Conservation (phyloP, 2,113 vertebrate genomes). For the Steatornis caripensis region DNA sequence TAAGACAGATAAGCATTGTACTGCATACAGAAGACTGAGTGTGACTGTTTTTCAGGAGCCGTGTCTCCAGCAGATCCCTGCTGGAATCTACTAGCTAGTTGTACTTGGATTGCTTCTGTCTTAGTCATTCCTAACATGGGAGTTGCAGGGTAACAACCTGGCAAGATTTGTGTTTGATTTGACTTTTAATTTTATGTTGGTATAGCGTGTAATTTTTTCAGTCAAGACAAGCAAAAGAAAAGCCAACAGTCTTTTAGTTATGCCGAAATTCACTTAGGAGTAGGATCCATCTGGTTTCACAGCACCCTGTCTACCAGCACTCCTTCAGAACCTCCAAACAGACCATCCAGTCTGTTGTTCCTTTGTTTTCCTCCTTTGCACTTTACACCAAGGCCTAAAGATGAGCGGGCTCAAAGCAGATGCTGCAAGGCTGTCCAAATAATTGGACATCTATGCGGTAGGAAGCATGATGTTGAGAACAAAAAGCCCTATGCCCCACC, state of each 20-base stretch:
- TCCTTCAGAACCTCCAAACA: background rate
- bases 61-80: background rate
- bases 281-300: background rate
- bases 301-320: background rate
- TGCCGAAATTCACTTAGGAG: background rate
- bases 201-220: background rate
- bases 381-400: background rate
- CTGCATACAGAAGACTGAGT: fast-evolving
- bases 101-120: background rate
- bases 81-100: background rate
- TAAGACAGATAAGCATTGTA: background rate
- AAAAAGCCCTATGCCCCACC: background rate
- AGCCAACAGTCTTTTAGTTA: background rate
- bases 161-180: background rate
- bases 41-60: background rate
- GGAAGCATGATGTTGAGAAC: background rate
- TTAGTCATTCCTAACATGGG: background rate
- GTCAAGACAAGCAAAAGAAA: background rate
- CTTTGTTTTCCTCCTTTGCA: background rate
- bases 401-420: background rate
- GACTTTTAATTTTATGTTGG: background rate
- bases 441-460: background rate
- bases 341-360: background rate
- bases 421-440: background rate
- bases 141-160: background rate